phyloP scores from a whole-genome alignment of 2,888 invertebrate genomes.

The Machimus atricapillus region DNA sequence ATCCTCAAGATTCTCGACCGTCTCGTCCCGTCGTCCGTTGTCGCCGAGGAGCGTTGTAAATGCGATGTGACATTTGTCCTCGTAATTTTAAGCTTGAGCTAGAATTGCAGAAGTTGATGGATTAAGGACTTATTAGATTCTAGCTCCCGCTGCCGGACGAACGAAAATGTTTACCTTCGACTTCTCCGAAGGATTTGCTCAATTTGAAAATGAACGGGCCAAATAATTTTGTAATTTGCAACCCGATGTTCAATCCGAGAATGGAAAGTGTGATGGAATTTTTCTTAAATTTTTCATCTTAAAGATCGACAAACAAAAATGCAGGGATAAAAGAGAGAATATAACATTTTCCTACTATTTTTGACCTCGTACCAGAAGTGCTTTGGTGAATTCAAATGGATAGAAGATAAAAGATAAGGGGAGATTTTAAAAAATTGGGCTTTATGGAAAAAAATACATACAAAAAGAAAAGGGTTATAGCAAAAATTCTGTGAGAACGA shows the following conservation, averaged over 20 bases:
- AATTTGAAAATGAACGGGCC: neutral
- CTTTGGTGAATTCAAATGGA: too few relatives aligned
- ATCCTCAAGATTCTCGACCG: neutral
- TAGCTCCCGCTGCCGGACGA: neutral
- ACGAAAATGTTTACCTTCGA: neutral
- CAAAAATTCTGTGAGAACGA: too few relatives aligned
- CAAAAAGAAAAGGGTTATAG: too few relatives aligned
- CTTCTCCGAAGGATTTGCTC: neutral
- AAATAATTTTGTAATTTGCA: conserved; percentile 1
- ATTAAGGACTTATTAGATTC: conserved; percentile 30
- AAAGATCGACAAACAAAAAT: neutral
- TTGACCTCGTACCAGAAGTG: too few relatives aligned
- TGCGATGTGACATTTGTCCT: conserved; percentile 33
- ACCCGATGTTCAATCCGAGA: neutral
- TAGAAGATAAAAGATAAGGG: too few relatives aligned
- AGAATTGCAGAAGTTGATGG: conserved; percentile 33
- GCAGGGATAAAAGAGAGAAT: neutral
- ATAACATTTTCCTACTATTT: too few relatives aligned
- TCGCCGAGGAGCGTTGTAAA: conserved; percentile 11
- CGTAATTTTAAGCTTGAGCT: conserved; percentile 33
- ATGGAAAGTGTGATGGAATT: neutral
- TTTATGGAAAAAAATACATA: too few relatives aligned
- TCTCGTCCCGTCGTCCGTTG: neutral
- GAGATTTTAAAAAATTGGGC: too few relatives aligned
- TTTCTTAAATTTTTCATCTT: neutral